Base-by-base conservation (phyloP, 2,797 vertebrate species). In the Coccyzus lansbergi region DNA sequence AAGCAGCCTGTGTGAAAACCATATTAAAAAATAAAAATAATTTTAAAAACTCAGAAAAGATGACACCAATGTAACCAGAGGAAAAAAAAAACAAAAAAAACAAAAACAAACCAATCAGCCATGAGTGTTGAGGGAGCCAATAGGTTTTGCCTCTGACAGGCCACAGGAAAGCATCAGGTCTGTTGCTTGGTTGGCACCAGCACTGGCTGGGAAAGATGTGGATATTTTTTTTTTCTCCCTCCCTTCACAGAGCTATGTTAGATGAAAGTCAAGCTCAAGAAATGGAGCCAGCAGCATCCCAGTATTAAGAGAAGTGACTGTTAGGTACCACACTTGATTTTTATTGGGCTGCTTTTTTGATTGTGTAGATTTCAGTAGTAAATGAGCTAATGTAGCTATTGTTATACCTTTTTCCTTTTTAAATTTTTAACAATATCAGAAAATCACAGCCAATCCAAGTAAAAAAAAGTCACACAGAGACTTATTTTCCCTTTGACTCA, bases 131-230 rank as follows among this genome's bases (percentile, higher is more conserved):
- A 59, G 6, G 1, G 7, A 38, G 10, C 12, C 25, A 2, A 51
- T 15, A 77, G 12, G 13, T 44, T 88, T 70, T 76, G 26, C n/a
- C 25, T 72, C 49, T 68, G 65, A 28, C 10, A 82, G 59, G 29
- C 24, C 33, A 46, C 38, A 71, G 20, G 15, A 64, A 65, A 76
- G 4, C 17, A 25, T 76, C 40, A 83, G 68, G 44, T 11, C 13
- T 56, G 22, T 60, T 63, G 24, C 14, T 31, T 77, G n/a, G 22
- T 15, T 68, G 70, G 52, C 49, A 40, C 31, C 12, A 15, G 56
- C 83, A 53, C 0, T 13, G 1, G 4, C 21, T 11, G 8, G 7
- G 14, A 5, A 51, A 67, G 19, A 63, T 14, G 10, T 2, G 49
- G 8, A 28, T 29, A 31, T 19, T 33, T 9, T 28, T 33, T 55